Evolutionary conservation across 2,797 vertebrate species (phyloP), one percentile per base, ranked within the genome.

Genomic region (Sciurus vulgaris): DNA sequence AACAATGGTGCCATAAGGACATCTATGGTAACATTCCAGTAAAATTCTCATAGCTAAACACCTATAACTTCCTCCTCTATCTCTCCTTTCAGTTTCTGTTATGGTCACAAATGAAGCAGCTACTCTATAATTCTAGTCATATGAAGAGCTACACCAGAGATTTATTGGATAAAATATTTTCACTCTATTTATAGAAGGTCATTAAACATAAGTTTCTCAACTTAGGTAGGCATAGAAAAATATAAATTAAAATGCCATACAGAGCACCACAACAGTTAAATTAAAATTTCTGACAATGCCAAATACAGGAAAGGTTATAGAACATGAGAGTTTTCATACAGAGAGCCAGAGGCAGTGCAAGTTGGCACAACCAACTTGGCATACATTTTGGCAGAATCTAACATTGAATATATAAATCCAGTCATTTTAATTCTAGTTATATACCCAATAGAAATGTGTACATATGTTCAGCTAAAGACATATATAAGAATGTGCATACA

Each of bases 351-450:
- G 14, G 51, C 47, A 78, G 47, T 79, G 12, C 0, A 89, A 85
- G 54, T 56, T 89, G 47, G 30, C n/a, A 73, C 12, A 95, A 44
- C 9, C 26, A 35, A 67, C 30, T 12, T 73, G 20, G 14, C 65
- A 92, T 20, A 56, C 18, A 22, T 54, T 54, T 41, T 84, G 89
- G 18, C 35, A 91, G 3, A 4, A 26, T 70, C 41, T 47, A 65
- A 78, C 47, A 76, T 18, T 72, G n/a, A 86, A 87, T 84, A 84
- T 54, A 63, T 51, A 15, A 73, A 44, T 3, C 26, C 13, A 28
- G 26, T 38, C 61, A 81, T 74, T 86, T 93, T 47, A 51, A 56
- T 76, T 86, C 28, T 89, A 89, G 30, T 89, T 92, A 47, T 15
- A 89, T 69, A 70, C 8, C 14, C 35, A 33, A 70, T 89, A 92